These are phyloP conservation scores for Rhinichthys klamathensis DNA, from an alignment of 2,113 vertebrate species.

Conservation along the genomic window DNA sequence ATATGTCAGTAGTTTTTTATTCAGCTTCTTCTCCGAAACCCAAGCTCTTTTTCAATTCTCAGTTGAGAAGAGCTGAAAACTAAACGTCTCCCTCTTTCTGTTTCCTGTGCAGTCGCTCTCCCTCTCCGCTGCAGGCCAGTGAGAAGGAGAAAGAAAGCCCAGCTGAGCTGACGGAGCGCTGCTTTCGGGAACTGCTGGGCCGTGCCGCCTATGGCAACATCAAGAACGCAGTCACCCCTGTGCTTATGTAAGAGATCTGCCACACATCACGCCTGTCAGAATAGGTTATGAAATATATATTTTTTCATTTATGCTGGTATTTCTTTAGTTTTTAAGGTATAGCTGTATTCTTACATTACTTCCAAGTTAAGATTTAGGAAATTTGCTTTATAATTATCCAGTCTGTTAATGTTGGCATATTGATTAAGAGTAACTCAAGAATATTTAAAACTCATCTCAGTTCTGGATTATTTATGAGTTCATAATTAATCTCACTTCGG, in stretches of 20 bases:
- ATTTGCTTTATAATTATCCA: background rate
- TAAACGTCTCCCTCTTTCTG: slow-evolving; percentile 27
- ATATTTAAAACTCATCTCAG: background rate
- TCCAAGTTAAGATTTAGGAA: background rate
- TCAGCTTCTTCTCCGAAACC: background rate
- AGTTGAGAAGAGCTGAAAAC: background rate
- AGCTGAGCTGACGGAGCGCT: slow-evolving; percentile 90
- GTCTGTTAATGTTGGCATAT: background rate
- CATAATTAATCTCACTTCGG: background rate
- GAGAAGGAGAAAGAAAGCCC: slow-evolving; percentile 96
- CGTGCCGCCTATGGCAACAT: slow-evolving; percentile 95
- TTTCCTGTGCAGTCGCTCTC: slow-evolving; percentile 82
- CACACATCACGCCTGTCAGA: background rate
- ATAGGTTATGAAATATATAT: background rate
- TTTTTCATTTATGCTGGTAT: background rate
- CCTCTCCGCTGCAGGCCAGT: slow-evolving; percentile 88
- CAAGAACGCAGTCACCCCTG: slow-evolving; percentile 93
- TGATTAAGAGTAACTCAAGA: background rate
- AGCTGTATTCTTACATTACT: background rate
- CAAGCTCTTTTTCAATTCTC: background rate
- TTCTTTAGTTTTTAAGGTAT: background rate
- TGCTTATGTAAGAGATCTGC: slow-evolving; percentile 84
- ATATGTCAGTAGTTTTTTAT: background rate
- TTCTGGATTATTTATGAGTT: background rate
- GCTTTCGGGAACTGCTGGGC: slow-evolving; percentile 92